Base-by-base conservation (phyloP, 1,140 invertebrate species). In the Pollicipes pollicipes region DNA sequence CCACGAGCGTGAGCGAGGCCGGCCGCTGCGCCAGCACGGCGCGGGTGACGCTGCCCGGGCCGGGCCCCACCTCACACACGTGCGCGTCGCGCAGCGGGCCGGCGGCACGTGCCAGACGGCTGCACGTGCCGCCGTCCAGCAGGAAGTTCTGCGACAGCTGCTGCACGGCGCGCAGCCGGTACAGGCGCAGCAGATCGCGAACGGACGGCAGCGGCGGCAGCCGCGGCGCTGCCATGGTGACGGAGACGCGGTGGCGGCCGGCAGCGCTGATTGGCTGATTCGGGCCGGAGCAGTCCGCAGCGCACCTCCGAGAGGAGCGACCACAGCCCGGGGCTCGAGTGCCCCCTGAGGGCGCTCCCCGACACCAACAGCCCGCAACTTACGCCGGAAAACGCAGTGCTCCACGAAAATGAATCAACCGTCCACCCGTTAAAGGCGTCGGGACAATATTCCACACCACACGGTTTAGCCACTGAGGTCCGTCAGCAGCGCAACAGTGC, bases 111-210 rank as follows among this genome's bases (percentile, higher is more conserved):
- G 95, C 89, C 74, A 98, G 90, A 83, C 90, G 95, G 76, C 89
- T 86, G 3, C 87, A 90, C 1, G 97, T 75, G 68, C 87, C 84
- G 77, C 89, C 86, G 80, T 98, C 89, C 81, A 99, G 83, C 0
- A 99, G 80, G 82, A 99, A 99, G 80, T 99, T 99, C 79, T 99
- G 97, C 0, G 95, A 96, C 6, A 99, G 81, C 75, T 93, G 86
- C 77, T 90, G 90, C 27, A 88, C 82, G 4, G 97, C 96, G 75
- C 84, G 83, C 32, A 99, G 78, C 76, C 86, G 87, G 80, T 99
- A 99, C 10, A 99, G 78, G 75, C 88, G 87, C 30, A 99, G 84
- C 71, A 99, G 79, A 81, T 99, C 96, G 76, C 87, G 85, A 68
- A 97, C 86, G 32, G 88, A 88, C 26, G 95, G 94, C 72, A 98